Conservation (phyloP, 2,113 vertebrate species). For the Pelodiscus sinensis region DNA sequence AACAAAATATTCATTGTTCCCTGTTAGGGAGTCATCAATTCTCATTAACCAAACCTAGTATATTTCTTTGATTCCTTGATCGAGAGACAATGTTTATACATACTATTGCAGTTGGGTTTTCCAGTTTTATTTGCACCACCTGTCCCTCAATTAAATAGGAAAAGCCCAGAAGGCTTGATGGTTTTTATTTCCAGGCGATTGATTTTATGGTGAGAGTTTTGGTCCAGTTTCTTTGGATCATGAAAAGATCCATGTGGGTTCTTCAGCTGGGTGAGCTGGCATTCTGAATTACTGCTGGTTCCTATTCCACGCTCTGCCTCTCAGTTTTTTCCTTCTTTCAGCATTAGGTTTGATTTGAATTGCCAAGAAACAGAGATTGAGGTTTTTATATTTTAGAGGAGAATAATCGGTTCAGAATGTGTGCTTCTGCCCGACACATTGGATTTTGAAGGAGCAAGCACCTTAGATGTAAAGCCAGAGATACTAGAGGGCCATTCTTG, state of each 20-base stretch:
- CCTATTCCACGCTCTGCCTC: slow-evolving; percentile 41
- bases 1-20: slow-evolving; percentile 65
- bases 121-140: slow-evolving; percentile 28
- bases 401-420: slow-evolving; percentile 25
- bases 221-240: slow-evolving; percentile 33
- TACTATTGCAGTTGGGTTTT: slow-evolving; percentile 60
- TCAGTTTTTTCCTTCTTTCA: slow-evolving; percentile 15
- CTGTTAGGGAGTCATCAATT: slow-evolving; percentile 71
- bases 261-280: slow-evolving; percentile 45
- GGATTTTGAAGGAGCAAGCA: not conserved
- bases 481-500: not conserved
- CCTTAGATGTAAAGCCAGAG: slow-evolving; percentile 6
- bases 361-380: slow-evolving; percentile 33
- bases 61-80: slow-evolving; percentile 33
- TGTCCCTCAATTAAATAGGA: slow-evolving; percentile 54
- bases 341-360: slow-evolving; percentile 1
- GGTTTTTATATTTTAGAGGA: slow-evolving; percentile 38
- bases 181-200: slow-evolving; percentile 55
- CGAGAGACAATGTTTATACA: slow-evolving; percentile 54
- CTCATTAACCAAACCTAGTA: slow-evolving; percentile 19
- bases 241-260: not conserved
- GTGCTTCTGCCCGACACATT: not conserved
- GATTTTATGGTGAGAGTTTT: slow-evolving; percentile 57
- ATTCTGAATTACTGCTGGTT: not conserved
- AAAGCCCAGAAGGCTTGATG: not conserved